Percentiles rank a stretch among this genome's conserved stretches.
These are phyloP conservation scores for Torymus auratus DNA, from an alignment of 2,888 invertebrate species.

Conservation along the genomic window DNA sequence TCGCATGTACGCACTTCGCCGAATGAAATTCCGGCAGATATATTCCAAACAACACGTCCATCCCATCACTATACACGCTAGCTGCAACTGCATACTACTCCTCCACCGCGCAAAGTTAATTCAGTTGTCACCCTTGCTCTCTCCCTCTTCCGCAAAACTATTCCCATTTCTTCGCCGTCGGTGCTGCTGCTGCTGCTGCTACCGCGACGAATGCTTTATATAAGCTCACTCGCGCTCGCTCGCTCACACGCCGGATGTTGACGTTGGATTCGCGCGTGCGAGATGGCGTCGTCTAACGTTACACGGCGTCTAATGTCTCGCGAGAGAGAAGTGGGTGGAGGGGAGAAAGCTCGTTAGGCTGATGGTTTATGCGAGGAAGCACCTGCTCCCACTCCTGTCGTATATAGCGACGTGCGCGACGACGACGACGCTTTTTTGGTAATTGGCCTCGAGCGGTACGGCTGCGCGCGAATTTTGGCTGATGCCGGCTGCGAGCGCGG, in stretches of 20 bases:
- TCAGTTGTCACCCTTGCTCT: constrained; percentile 35
- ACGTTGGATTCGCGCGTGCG: constrained; percentile 25
- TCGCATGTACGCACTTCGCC: too few species aligned
- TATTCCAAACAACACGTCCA: too few species aligned
- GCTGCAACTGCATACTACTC: background rate
- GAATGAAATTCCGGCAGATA: too few species aligned
- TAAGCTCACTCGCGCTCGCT: background rate
- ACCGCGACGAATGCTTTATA: background rate
- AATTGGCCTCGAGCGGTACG: too few species aligned
- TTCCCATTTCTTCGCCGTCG: constrained; percentile 41
- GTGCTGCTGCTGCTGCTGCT: background rate
- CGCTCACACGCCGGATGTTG: constrained; percentile 46
- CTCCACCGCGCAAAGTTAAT: constrained; percentile 42
- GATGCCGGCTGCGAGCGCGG: too few species aligned
- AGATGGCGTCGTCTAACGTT: constrained; percentile 50
- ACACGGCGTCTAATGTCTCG: constrained; percentile 31
- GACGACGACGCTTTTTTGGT: background rate
- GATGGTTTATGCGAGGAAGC: constrained; percentile 11
- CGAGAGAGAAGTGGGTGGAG: background rate
- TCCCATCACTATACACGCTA: too few species aligned
- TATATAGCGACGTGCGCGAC: background rate
- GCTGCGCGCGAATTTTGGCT: too few species aligned
- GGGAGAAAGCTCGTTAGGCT: constrained; percentile 23
- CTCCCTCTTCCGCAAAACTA: constrained; percentile 29
- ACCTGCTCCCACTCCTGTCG: constrained; percentile 6